These are phyloP conservation scores for Amphiura filiformis DNA, from an alignment of 35 echinoderm and acorn worm species.

Conservation along the genomic window DNA sequence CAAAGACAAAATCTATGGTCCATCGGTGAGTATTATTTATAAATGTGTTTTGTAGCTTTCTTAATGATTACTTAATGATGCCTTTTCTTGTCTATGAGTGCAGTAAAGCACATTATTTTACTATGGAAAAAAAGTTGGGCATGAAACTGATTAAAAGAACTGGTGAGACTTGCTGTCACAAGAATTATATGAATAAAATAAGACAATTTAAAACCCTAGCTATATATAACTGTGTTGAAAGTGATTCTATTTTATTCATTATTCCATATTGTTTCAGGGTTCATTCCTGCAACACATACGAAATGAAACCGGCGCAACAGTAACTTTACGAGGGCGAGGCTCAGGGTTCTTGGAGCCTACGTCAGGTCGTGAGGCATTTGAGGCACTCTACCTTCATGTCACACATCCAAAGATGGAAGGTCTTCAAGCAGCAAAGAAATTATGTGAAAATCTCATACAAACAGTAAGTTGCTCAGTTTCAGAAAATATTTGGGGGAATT, in stretches of 20 bases:
- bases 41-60: background rate
- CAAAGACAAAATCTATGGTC: constrained; percentile 79
- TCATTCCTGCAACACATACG: constrained; percentile 84
- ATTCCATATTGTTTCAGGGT: constrained; percentile 27
- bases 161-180: too few species aligned
- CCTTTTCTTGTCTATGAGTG: too few species aligned
- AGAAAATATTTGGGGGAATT: too few species aligned
- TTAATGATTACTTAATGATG: too few species aligned
- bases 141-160: too few species aligned
- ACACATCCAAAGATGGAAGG: constrained; percentile 84
- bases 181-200: too few species aligned
- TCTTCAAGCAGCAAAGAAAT: constrained; percentile 87
- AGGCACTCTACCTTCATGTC: constrained; percentile 83
- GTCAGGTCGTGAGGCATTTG: constrained; percentile 94
- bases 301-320: constrained; percentile 73
- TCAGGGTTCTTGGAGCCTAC: constrained; percentile 83
- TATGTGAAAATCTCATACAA: constrained; percentile 96
- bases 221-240: too few species aligned
- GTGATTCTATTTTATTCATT: too few species aligned
- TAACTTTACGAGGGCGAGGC: constrained; percentile 75
- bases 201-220: too few species aligned
- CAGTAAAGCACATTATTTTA: too few species aligned
- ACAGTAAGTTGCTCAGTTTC: too few species aligned
- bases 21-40: constrained; percentile 75
- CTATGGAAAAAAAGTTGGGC: too few species aligned